Evolutionary conservation across 2,888 invertebrate species (phyloP), one percentile per base, ranked within the genome.

Genomic region (Nymphalis urticae): DNA sequence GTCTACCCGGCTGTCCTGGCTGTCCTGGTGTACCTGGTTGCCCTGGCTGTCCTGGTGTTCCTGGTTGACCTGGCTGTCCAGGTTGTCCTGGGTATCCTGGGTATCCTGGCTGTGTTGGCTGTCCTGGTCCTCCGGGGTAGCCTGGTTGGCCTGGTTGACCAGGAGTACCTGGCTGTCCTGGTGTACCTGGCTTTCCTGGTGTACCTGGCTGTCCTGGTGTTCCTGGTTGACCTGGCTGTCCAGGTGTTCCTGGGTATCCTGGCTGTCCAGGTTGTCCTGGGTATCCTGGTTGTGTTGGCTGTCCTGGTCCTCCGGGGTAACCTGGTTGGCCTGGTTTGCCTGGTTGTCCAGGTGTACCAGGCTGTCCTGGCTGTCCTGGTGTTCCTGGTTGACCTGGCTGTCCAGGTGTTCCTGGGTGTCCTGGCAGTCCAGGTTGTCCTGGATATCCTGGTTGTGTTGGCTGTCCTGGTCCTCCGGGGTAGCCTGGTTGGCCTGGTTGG

Each of bases 121-220:
- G 36, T 7, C 74, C 74, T 3, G 75, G 73, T 10, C 68, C 13
- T 0, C 75, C 76, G 13, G 68, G 73, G 10, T 64, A 48, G 2
- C 60, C 76, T 1, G 70, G 75, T 10, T 68, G 51, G n/a, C 65
- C 75, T 54, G 61, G 74, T 17, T 68, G 32, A 0, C 71, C 77
- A 48, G 73, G 73, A 51, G 69, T 60, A 2, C 56, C 73, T 50
- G 72, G 68, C 64, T 66, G 70, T 66, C 77, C 82, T 89, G 77
- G 93, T 1, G 73, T 61, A 2, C 77, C 82, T 2, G 85, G 80
- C 24, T 72, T 50, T 6, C 77, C 79, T 10, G 80, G 79, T 1
- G 70, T 42, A 7, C 78, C 74, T 7, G 42, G 42, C 10, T 64
- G n/a, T 36, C 72, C 73, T 13, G 73, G 69, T 5, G 62, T 24